phyloP scores from a whole-genome alignment of 2,888 invertebrate genomes.

The Ethmia dodecea region DNA sequence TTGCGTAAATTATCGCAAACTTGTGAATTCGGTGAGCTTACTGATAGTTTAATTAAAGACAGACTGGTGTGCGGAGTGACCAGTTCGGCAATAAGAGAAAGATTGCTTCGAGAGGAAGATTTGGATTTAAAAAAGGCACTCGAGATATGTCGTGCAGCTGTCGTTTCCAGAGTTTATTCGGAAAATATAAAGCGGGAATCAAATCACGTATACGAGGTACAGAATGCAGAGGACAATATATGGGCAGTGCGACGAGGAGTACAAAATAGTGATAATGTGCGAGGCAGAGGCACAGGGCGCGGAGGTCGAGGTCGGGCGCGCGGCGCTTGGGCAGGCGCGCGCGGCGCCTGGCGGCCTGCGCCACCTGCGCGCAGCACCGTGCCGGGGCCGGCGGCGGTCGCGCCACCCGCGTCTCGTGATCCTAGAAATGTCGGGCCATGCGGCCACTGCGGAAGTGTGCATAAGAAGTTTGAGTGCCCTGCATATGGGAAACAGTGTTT shows the following conservation, averaged over 20 bases:
- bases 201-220: not conserved
- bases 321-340: no score
- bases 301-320: no score
- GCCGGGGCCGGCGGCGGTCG: not conserved
- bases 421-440: not conserved
- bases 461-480: conserved; percentile 14
- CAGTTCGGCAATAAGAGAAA: conserved; percentile 15
- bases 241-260: no score
- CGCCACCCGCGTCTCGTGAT: not conserved
- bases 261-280: not conserved
- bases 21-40: conserved; percentile 20
- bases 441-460: conserved; percentile 13
- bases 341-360: not conserved
- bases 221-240: not conserved
- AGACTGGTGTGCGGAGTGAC: conserved; percentile 22
- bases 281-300: no score
- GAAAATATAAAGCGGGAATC: conserved; percentile 11
- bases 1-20: conserved; percentile 17
- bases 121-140: conserved; percentile 16
- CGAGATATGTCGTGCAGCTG: conserved; percentile 14
- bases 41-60: conserved; percentile 16
- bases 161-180: conserved; percentile 15
- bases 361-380: not conserved
- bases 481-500: conserved; percentile 16
- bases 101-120: conserved; percentile 17